These are phyloP conservation scores for Agraylea sexmaculata DNA, from an alignment of 1,140 invertebrate genomes.

Conservation along the genomic window DNA sequence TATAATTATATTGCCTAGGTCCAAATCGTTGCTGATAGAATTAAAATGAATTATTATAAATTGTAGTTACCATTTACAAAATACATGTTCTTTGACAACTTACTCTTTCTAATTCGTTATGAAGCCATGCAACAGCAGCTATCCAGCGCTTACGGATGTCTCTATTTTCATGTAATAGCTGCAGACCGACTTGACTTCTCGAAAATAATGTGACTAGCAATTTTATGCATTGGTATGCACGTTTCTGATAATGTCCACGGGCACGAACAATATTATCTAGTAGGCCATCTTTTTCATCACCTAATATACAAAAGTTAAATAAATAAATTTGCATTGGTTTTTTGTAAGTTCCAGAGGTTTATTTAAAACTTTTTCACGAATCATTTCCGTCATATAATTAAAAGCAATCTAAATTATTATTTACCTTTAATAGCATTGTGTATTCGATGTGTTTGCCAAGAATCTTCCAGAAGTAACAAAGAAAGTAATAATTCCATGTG, in stretches of 20 bases:
- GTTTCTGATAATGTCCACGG: conserved; percentile 91
- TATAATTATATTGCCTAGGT: conserved; percentile 64
- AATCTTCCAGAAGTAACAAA: conserved; percentile 84
- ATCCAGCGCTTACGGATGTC: conserved; percentile 80
- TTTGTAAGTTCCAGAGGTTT: no score
- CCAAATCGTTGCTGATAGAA: conserved; percentile 50
- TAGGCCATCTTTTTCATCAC: conserved; percentile 71
- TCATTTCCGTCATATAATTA: neutral
- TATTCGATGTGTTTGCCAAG: conserved; percentile 89
- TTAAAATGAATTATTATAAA: conserved; percentile 16
- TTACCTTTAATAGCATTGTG: conserved; percentile 80
- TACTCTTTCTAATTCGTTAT: conserved; percentile 83
- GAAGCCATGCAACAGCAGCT: conserved; percentile 83
- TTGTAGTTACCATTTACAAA: conserved; percentile 2
- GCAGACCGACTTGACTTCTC: conserved; percentile 62
- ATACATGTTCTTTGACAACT: conserved; percentile 18
- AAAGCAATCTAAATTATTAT: neutral
- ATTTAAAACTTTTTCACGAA: no score
- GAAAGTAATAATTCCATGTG: conserved; percentile 82
- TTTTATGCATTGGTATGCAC: conserved; percentile 95
- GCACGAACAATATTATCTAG: conserved; percentile 86
- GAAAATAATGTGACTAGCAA: conserved; percentile 84
- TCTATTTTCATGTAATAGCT: conserved; percentile 61
- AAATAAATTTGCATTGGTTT: no score
- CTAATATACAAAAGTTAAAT: conserved; percentile 56